Evolutionary conservation across 2,113 vertebrate species (phyloP).

Genomic region (Xiphophorus maculatus): DNA sequence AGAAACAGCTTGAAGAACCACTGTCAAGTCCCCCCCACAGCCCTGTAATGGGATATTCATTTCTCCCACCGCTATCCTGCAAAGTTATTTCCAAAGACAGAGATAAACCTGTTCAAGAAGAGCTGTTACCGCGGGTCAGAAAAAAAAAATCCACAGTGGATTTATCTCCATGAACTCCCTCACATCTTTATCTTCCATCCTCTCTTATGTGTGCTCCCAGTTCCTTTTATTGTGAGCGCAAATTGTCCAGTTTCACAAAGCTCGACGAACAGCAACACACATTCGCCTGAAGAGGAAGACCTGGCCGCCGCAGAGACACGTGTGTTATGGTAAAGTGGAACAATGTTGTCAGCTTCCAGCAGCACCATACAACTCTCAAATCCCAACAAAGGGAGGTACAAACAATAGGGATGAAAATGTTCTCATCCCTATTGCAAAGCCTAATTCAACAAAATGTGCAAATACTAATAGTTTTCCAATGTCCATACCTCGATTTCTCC

Average conservation of each 20-base stretch:
- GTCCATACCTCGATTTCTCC: slow-evolving; percentile 90
- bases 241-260: slow-evolving; percentile 29
- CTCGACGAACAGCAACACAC: slow-evolving; percentile 22
- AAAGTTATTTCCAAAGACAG: slow-evolving; percentile 13
- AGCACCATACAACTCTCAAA: slow-evolving; percentile 8
- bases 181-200: slow-evolving; percentile 2
- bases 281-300: slow-evolving; percentile 20
- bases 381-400: slow-evolving; percentile 26
- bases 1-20: not conserved
- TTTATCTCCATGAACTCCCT: slow-evolving; percentile 14
- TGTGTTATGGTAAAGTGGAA: slow-evolving; percentile 40
- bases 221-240: slow-evolving; percentile 13
- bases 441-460: slow-evolving; percentile 16
- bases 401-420: slow-evolving; percentile 36
- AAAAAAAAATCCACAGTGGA: not conserved
- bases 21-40: slow-evolving; percentile 1
- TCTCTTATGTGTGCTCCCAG: slow-evolving; percentile 4
- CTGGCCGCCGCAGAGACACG: slow-evolving; percentile 13
- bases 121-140: slow-evolving; percentile 6
- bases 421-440: not conserved
- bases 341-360: slow-evolving; percentile 32
- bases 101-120: not conserved
- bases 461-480: slow-evolving; percentile 3
- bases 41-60: slow-evolving; percentile 7
- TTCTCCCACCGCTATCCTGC: slow-evolving; percentile 1